Evolutionary conservation across 2,113 vertebrate species (phyloP).

Genomic region (Onychostruthus taczanowskii): DNA sequence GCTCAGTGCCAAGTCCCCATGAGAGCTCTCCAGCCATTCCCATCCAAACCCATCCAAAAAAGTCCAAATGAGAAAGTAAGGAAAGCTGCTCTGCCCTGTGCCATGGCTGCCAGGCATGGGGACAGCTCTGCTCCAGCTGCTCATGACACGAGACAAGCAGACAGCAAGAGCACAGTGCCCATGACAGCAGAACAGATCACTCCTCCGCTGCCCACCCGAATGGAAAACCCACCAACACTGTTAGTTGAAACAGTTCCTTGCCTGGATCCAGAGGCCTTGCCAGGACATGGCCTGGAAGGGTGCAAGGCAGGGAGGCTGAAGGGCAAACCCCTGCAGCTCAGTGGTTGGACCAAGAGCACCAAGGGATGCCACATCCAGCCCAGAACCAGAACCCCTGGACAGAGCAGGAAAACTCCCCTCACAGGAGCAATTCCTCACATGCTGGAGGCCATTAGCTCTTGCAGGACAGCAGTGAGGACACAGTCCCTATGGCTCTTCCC

Average conservation of each 20-base stretch:
- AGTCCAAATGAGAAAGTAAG: neutral
- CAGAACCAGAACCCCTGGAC: fast-evolving
- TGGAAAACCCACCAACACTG: neutral
- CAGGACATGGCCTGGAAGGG: neutral
- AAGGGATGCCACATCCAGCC: neutral
- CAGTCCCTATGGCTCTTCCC: fast-evolving
- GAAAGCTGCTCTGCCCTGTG: neutral
- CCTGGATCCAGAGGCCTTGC: neutral
- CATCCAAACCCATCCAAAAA: neutral
- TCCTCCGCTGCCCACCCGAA: neutral
- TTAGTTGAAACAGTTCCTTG: neutral
- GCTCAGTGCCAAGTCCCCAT: neutral
- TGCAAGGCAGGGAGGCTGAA: neutral
- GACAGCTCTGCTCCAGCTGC: neutral
- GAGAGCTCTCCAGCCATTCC: neutral
- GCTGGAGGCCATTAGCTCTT: neutral
- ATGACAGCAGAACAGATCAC: neutral
- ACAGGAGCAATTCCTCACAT: fast-evolving
- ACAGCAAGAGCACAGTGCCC: neutral
- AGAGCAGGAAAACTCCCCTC: neutral
- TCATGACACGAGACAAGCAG: fast-evolving
- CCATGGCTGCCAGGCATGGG: neutral
- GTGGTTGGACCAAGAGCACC: fast-evolving
- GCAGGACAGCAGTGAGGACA: neutral
- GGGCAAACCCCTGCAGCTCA: neutral